Evolutionary conservation across 2,113 vertebrate genomes (phyloP).

Genomic region (Penelope pileata): DNA sequence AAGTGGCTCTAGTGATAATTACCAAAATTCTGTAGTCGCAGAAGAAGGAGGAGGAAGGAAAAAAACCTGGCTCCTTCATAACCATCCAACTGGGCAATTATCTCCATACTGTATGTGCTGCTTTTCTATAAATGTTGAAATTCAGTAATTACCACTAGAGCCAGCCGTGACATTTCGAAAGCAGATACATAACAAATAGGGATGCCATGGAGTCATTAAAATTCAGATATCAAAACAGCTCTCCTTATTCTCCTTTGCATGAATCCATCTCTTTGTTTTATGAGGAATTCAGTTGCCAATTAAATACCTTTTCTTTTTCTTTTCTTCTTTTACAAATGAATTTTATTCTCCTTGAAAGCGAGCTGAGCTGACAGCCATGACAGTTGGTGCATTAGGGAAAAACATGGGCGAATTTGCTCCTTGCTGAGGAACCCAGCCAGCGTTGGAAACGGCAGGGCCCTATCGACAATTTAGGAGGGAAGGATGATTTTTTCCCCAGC

Average conservation of each 20-base stretch:
- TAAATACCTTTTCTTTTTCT: conserved; percentile 53
- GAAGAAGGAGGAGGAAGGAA: background rate
- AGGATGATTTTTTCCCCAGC: background rate
- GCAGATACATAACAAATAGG: conserved; percentile 73
- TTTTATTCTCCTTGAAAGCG: conserved; percentile 10
- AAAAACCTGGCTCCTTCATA: conserved; percentile 61
- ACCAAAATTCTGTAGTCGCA: conserved; percentile 64
- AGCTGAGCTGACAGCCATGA: background rate
- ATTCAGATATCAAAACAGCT: conserved; percentile 70
- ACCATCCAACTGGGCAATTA: conserved; percentile 75
- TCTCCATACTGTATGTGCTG: conserved; percentile 68
- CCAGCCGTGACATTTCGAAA: conserved; percentile 71
- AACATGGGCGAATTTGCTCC: background rate
- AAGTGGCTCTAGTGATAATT: conserved; percentile 71
- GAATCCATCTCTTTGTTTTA: conserved; percentile 66
- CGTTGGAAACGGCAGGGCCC: background rate
- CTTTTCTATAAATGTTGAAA: conserved; percentile 73
- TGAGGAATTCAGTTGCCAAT: conserved; percentile 60
- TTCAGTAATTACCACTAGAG: conserved; percentile 76
- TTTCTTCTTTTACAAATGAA: background rate
- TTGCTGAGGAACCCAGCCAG: background rate
- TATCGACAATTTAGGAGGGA: accelerated
- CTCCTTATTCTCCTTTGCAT: conserved; percentile 40
- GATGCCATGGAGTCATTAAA: conserved; percentile 75
- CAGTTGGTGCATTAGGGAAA: conserved; percentile 8